Percentiles rank a stretch among this genome's conserved stretches.
phyloP scores from a whole-genome alignment of 2,888 invertebrate genomes.

The Eupithecia subumbrata region DNA sequence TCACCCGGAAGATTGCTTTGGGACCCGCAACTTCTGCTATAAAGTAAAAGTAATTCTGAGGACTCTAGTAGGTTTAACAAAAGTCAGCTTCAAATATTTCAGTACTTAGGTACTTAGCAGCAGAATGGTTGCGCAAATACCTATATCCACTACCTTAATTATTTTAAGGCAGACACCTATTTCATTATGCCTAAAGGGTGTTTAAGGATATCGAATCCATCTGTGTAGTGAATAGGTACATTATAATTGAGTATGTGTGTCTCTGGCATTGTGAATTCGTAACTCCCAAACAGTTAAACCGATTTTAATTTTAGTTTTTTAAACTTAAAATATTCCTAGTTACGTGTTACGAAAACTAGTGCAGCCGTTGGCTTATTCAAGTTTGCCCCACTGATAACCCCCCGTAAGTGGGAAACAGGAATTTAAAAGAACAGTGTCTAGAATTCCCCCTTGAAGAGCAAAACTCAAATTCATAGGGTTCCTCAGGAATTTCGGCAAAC shows the following conservation, averaged over 20 bases:
- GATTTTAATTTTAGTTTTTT: neutral
- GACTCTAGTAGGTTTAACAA: constrained; percentile 43
- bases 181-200: too few relatives aligned
- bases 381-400: too few relatives aligned
- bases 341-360: too few relatives aligned
- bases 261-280: neutral
- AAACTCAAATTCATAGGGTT: too few relatives aligned
- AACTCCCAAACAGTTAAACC: neutral
- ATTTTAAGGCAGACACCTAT: too few relatives aligned
- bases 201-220: neutral
- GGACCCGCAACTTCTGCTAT: constrained; percentile 44
- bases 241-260: neutral
- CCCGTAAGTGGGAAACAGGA: too few relatives aligned
- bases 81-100: constrained; percentile 33
- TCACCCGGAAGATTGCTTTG: constrained; percentile 46
- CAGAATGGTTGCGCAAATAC: neutral
- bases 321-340: too few relatives aligned
- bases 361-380: too few relatives aligned
- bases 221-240: neutral
- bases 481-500: neutral
- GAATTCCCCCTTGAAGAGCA: too few relatives aligned
- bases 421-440: too few relatives aligned
- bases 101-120: neutral
- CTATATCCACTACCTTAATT: neutral
- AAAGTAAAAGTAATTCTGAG: constrained; percentile 45